Percentiles rank a stretch among this genome's conserved stretches.
phyloP scores from a whole-genome alignment of 1,140 invertebrate species.

The Listronotus bonariensis region DNA sequence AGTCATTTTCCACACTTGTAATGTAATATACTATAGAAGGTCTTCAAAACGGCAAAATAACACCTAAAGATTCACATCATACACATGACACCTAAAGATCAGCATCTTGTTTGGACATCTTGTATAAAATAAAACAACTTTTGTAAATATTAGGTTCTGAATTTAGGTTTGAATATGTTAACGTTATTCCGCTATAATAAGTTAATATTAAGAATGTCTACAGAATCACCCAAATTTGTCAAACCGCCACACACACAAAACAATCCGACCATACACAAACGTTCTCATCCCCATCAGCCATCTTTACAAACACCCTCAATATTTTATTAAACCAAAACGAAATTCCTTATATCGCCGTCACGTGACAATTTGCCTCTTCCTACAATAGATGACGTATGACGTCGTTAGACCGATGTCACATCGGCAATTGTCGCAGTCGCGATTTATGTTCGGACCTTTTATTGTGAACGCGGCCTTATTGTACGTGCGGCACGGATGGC shows the following conservation, averaged over 20 bases:
- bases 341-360: constrained; percentile 30
- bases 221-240: constrained; percentile 17
- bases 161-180: constrained; percentile 27
- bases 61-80: too few species aligned
- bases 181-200: too few species aligned
- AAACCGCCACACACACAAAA: constrained; percentile 6
- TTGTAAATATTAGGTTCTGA: neutral
- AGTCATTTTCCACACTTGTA: too few species aligned
- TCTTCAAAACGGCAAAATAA: too few species aligned
- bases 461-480: constrained; percentile 32
- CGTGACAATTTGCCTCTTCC: constrained; percentile 34
- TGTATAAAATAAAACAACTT: too few species aligned
- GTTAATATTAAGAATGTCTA: too few species aligned
- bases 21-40: too few species aligned
- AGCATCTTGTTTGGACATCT: too few species aligned
- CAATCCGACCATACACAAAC: constrained; percentile 9
- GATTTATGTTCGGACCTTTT: constrained; percentile 33
- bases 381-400: constrained; percentile 36
- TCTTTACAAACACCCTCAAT: constrained; percentile 30
- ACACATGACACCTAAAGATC: too few species aligned
- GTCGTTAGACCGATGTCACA: constrained; percentile 38
- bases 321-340: constrained; percentile 34
- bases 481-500: constrained; percentile 18
- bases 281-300: constrained; percentile 4
- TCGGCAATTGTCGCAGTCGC: constrained; percentile 32